These are phyloP conservation scores for Tenebrosternarchus preto DNA, from an alignment of 2,113 vertebrate species.

Conservation along the genomic window DNA sequence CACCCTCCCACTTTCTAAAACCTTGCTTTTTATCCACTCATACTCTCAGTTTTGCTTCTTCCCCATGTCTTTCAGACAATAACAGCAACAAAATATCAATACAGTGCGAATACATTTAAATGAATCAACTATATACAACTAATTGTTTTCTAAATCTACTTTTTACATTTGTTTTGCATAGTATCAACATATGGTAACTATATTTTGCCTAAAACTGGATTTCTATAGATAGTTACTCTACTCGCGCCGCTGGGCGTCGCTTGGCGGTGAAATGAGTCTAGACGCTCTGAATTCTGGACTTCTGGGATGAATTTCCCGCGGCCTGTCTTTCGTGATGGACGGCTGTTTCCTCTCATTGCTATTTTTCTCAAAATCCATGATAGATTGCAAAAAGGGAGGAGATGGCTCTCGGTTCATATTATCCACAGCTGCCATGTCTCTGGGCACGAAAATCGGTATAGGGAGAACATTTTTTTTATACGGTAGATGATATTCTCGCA, in stretches of 20 bases:
- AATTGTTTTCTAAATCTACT: too few species aligned
- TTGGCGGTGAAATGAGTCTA: conserved; percentile 59
- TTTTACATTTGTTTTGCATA: too few species aligned
- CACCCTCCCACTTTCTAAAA: too few species aligned
- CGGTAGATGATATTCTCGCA: conserved; percentile 62
- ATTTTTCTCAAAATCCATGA: conserved; percentile 28
- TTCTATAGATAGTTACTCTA: conserved; percentile 12
- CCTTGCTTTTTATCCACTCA: background rate
- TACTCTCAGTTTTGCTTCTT: background rate
- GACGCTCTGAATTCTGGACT: conserved; percentile 64
- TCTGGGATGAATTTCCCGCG: conserved; percentile 47
- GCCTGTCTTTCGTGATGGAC: conserved; percentile 39
- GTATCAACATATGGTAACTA: too few species aligned
- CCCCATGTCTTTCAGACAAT: background rate
- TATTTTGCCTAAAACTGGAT: background rate
- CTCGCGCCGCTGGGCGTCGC: conserved; percentile 59
- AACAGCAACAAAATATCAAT: background rate
- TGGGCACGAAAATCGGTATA: conserved; percentile 55
- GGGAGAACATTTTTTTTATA: conserved; percentile 52
- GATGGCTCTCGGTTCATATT: background rate
- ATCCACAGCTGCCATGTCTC: conserved; percentile 20
- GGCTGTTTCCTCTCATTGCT: conserved; percentile 41
- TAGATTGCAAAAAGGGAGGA: conserved; percentile 3
- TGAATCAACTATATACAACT: background rate
- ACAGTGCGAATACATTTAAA: background rate